Conservation (phyloP, 53 echinoderm and acorn worm genomes). For the Echinometra lucunter region DNA sequence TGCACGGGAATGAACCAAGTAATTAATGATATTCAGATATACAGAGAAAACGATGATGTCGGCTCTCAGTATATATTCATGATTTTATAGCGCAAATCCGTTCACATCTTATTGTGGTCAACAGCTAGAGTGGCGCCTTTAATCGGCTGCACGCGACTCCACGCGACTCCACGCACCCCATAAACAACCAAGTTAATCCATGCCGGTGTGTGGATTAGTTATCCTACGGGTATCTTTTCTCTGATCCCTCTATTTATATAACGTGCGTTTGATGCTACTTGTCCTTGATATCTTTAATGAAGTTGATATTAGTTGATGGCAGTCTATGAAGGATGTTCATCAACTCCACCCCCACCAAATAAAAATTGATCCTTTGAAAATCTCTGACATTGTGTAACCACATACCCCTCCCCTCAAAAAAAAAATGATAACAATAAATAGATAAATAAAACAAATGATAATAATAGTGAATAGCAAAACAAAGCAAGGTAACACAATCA, state of each 20-base stretch:
- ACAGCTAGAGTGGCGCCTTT: background rate
- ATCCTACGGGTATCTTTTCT: background rate
- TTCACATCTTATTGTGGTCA: too few species aligned
- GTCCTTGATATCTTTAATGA: too few species aligned
- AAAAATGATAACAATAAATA: too few species aligned
- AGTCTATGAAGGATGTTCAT: too few species aligned
- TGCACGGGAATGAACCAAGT: background rate
- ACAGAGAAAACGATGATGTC: background rate
- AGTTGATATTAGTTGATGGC: too few species aligned
- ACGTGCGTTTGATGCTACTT: background rate
- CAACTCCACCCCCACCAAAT: too few species aligned
- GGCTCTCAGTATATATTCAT: background rate
- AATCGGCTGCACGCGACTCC: background rate
- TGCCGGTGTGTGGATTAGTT: background rate
- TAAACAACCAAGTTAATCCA: background rate
- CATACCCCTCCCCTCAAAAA: too few species aligned
- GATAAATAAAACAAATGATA: too few species aligned
- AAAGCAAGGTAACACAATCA: too few species aligned
- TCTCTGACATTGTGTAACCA: too few species aligned
- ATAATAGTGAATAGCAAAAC: too few species aligned
- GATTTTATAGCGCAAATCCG: background rate
- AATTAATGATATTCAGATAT: background rate
- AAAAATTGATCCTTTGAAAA: too few species aligned
- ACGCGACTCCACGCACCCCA: constrained; percentile 2
- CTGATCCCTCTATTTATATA: background rate